Evolutionary conservation across 2,888 invertebrate genomes (phyloP), one percentile per base, ranked within the genome.

Genomic region (Chamaedrilus cognettii): DNA sequence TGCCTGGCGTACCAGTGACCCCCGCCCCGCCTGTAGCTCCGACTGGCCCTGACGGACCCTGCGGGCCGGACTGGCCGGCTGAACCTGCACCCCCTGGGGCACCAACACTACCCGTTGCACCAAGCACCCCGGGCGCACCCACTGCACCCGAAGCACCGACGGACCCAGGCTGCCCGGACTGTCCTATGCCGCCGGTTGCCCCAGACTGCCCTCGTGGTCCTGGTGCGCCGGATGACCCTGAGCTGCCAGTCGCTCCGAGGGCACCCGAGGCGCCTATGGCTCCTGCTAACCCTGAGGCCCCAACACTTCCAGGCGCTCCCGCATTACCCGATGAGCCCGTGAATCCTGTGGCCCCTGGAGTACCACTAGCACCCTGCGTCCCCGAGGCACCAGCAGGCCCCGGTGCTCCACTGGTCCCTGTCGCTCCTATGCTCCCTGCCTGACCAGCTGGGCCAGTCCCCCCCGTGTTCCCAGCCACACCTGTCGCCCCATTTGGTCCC

Each of bases 61-160:
- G 26, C 15, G 34, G 60, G 28, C 65, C 70, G 19, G 32, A 3
- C 11, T n/a, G 58, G 7, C 70, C 71, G 89, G 61, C 31, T 33
- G 7, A 52, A 66, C 71, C 33, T 63, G 35, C 28, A 50, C 35
- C 31, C 68, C 72, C 57, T 49, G 62, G 23, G 11, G 19, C 42
- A 56, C 93, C 93, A 19, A 90, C 88, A 3, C 23, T 7, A 58
- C 70, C 70, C 57, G 42, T 26, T 11, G 50, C 49, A 30, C 70
- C 70, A 35, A 28, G n/a, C 23, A 50, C 32, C 42, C 72, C 70
- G 55, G 63, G 62, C 30, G 23, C 2, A 26, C 72, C 72, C 56
- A 62, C 93, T 30, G 89, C 31, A 7, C 62, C 62, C 23, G 65
- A 26, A 2, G 52, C 49, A 5, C 70, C 68, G n/a, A 59, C 11